A percentile compares a stretch with the other conserved stretches of the same genome.
Evolutionary conservation across 2,113 vertebrate genomes (phyloP).

Genomic region (Varanus komodoensis): DNA sequence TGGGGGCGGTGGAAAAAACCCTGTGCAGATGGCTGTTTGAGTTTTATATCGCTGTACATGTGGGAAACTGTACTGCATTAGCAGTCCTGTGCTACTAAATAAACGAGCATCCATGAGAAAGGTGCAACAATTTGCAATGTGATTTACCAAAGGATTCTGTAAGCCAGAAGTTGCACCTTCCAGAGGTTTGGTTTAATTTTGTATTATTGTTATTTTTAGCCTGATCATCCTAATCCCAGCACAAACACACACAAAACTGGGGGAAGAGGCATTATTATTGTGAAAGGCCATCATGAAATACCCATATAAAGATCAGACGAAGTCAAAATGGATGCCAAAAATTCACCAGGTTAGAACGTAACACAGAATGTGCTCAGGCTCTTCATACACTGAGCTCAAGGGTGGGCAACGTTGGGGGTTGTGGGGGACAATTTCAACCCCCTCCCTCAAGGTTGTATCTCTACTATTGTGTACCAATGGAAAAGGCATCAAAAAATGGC

Average conservation of each 20-base stretch:
- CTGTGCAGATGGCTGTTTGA: background rate
- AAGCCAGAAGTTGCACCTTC: background rate
- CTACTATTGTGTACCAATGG: too few relatives aligned
- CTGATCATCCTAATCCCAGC: too few relatives aligned
- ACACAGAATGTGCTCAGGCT: too few relatives aligned
- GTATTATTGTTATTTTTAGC: background rate
- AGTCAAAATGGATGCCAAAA: background rate
- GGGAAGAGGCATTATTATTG: background rate
- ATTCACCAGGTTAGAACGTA: background rate
- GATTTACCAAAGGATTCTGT: background rate
- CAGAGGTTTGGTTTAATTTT: background rate
- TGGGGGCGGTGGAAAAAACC: background rate
- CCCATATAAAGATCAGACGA: background rate
- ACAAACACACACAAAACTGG: background rate
- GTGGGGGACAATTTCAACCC: too few relatives aligned
- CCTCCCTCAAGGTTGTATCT: too few relatives aligned
- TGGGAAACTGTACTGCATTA: background rate
- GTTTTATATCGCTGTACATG: slow-evolving; percentile 22
- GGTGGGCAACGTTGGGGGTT: too few relatives aligned
- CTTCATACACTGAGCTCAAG: background rate
- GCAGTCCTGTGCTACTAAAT: background rate
- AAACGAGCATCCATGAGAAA: background rate
- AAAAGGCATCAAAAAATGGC: too few relatives aligned
- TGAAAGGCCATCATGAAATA: background rate
- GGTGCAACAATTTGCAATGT: background rate